Evolutionary conservation across 2,797 vertebrate species (phyloP).

Genomic region (Rallus crepitans): DNA sequence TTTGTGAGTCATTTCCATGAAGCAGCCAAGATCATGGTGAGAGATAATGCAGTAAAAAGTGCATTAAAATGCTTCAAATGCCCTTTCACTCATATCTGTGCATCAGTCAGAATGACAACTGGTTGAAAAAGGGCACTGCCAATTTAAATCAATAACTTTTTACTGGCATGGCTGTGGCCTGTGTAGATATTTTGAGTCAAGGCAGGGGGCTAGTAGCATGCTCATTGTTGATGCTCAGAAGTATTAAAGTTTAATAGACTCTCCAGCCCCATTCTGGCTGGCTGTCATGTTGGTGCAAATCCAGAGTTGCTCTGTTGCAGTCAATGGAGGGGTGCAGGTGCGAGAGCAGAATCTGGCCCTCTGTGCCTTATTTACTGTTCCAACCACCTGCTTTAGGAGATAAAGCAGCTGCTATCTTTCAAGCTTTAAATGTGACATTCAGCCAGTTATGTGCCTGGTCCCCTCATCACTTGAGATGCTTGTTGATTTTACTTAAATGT

Average conservation of each 20-base stretch:
- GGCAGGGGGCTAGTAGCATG: constrained; percentile 13
- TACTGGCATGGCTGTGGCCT: not conserved
- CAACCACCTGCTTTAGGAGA: constrained; percentile 78
- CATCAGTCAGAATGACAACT: constrained; percentile 15
- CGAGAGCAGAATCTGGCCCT: constrained; percentile 16
- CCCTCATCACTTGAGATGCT: constrained; percentile 75
- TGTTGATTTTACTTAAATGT: constrained; percentile 84
- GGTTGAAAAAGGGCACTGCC: constrained; percentile 31
- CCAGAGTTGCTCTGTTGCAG: fast-evolving
- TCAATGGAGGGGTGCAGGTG: not conserved
- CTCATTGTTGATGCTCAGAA: constrained; percentile 57
- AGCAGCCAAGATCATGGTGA: constrained; percentile 75
- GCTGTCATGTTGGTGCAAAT: not conserved
- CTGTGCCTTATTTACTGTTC: constrained; percentile 70
- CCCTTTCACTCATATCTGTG: constrained; percentile 68
- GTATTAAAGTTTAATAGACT: constrained; percentile 77
- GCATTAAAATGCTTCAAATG: constrained; percentile 75
- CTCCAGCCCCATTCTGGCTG: not conserved
- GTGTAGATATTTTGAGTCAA: not conserved
- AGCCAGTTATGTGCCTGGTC: constrained; percentile 68
- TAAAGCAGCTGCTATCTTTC: constrained; percentile 83
- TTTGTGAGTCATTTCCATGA: constrained; percentile 69
- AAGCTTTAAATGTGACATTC: constrained; percentile 82
- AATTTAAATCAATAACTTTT: constrained; percentile 59
- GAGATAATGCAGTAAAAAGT: constrained; percentile 77